Evolutionary conservation across 2,113 vertebrate species (phyloP), one percentile per base, ranked within the genome.

Genomic region (Panthera leo): DNA sequence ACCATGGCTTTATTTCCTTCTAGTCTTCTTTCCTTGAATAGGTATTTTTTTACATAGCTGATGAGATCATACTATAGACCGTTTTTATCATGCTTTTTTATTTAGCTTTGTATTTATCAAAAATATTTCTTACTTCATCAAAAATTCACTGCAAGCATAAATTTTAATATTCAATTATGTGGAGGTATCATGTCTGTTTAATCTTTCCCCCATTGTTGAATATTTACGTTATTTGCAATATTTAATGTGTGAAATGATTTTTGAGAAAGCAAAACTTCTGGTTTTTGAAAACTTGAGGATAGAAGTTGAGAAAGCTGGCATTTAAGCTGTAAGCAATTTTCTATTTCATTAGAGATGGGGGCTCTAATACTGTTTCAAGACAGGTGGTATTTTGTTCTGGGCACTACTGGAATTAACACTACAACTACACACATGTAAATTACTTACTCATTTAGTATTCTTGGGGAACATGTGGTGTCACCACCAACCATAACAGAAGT

Each of bases 281-380:
- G 70, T 53, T 75, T 96, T 96, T 93, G 82, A 93, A 93, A 94
- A 89, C 19, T 73, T 83, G 34, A 55, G 76, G 25, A 73, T 48
- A 88, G 51, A 89, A 48, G 19, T 89, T 85, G 31, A 68, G 88
- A 85, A n/a, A 61, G 23, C 8, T 45, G 80, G 73, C 5, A 45
- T 68, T 68, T 36, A 88, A 75, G 23, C 23, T 80, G 3, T 42
- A 68, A 85, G 80, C 16, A 73, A 58, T 80, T 78, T 92, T 89
- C 21, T 65, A n/a, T 80, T 90, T 82, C 55, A 58, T 21, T 86
- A 79, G 65, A n/a, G 36, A 29, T 4, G 68, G 65, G 85, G 34
- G 34, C 7, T 39, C 29, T 80, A 82, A 67, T 68, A 58, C 11
- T 58, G 6, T 53, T 92, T 67, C 19, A 36, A 25, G 31, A 67